Conservation (phyloP, 2,888 invertebrate species). For the Entomobrya proxima region DNA sequence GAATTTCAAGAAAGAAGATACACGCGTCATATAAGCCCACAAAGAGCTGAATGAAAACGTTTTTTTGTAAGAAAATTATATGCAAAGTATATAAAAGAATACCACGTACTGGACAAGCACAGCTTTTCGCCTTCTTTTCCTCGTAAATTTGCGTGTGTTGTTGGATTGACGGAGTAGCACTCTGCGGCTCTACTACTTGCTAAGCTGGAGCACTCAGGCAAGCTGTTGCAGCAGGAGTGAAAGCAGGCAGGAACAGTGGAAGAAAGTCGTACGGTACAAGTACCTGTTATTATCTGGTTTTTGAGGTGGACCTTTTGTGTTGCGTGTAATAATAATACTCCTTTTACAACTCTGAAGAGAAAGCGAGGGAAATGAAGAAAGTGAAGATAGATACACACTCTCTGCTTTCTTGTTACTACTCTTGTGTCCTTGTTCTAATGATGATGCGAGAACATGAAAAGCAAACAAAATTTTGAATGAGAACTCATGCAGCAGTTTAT, state of each 20-base stretch:
- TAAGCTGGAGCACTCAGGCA: background rate
- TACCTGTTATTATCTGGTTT: background rate
- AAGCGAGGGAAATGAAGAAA: constrained; percentile 69
- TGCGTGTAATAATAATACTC: too few relatives aligned
- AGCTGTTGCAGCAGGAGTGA: background rate
- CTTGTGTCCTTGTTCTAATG: constrained; percentile 85
- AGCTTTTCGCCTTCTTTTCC: background rate
- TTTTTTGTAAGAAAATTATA: too few relatives aligned
- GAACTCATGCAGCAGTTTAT: too few relatives aligned
- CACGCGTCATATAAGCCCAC: too few relatives aligned
- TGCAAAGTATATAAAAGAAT: too few relatives aligned
- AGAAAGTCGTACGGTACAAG: background rate
- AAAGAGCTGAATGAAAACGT: too few relatives aligned
- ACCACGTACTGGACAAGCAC: too few relatives aligned
- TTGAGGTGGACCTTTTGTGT: background rate
- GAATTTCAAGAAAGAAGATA: constrained; percentile 10
- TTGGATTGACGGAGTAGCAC: too few relatives aligned
- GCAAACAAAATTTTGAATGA: background rate
- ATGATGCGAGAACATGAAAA: too few relatives aligned
- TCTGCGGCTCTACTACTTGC: background rate
- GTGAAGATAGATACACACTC: constrained; percentile 85
- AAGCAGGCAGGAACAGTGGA: background rate
- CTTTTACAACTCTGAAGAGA: background rate
- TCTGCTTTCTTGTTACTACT: background rate
- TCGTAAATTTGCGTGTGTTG: background rate